These are phyloP conservation scores for Formicarius rufipectus DNA, from an alignment of 2,113 vertebrate species.

Conservation along the genomic window DNA sequence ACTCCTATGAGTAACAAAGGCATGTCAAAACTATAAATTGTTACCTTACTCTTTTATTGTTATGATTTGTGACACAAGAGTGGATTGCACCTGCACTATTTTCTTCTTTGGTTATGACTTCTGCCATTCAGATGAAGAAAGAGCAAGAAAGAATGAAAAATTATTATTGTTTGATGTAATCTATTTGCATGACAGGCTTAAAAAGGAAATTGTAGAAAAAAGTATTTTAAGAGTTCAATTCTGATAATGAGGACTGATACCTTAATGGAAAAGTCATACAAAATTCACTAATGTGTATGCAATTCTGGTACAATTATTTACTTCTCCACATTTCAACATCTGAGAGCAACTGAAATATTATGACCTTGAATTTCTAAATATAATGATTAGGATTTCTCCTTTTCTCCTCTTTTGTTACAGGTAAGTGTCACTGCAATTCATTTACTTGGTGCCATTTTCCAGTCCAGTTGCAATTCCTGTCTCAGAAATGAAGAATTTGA, in stretches of 20 bases:
- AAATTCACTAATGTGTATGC: background rate
- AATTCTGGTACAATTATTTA: background rate
- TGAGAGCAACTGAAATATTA: background rate
- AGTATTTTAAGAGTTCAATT: background rate
- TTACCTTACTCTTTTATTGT: background rate
- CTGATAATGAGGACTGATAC: background rate
- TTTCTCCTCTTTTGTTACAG: background rate
- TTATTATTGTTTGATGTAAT: background rate
- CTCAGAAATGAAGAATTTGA: slow-evolving; percentile 15
- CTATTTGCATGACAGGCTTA: background rate
- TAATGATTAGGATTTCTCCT: background rate
- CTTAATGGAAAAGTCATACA: background rate
- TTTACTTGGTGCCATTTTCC: background rate
- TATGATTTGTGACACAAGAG: background rate
- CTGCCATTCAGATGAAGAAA: background rate
- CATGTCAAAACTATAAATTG: background rate
- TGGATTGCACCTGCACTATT: background rate
- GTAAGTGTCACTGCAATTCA: background rate
- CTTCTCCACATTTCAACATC: background rate
- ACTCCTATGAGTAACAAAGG: background rate
- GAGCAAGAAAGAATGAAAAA: background rate
- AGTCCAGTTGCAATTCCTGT: background rate
- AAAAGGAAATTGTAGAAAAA: background rate
- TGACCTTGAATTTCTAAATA: background rate
- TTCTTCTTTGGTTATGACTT: background rate